Base-by-base conservation (phyloP, 2,888 invertebrate species). In the Apamea sordens region DNA sequence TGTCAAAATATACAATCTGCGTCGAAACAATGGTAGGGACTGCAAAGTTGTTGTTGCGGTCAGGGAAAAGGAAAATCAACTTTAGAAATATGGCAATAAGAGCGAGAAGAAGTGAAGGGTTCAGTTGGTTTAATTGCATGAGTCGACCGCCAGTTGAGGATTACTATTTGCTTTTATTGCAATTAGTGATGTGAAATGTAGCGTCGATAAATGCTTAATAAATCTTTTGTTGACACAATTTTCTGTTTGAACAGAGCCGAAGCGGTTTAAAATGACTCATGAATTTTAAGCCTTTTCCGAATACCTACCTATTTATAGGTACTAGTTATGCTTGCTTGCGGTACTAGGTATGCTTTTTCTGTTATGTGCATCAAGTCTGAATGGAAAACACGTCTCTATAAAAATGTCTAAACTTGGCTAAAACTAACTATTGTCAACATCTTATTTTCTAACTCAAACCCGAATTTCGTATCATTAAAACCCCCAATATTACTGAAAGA, bases 1-100 rank as follows among this genome's bases (percentile, higher is more conserved):
- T 88, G 89, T 89, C 90, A 89, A 89, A 89, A 89, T 89, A 89
- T 82, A 86, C 86, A 85, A 88, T 87, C 84, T 82, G 71, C 47
- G 36, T 64, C 47, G 82, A 76, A 83, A 89, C 89, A 89, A 89
- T 89, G 89, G 89, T 82, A 65, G 73, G 75, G 77, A 61, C 44
- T 64, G 69, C 88, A 68, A 77, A 32, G 24, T 79, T 84, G 44
- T 28, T 70, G 0, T 18, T 73, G 65, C 77, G 15, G 8, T 68
- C 44, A 0, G n/a, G 21, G 18, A 63, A 79, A 63, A 56, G 41
- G 36, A 81, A 84, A 85, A 28, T 82, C 50, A 32, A 11, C 80
- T 68, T 77, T 88, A 82, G 74, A 15, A 15, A 0, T 1, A n/a
- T 11, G 0, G 0, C 0, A 0, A 5, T 81, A 89, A 80, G 77